A percentile compares a stretch with the other conserved stretches of the same genome.
phyloP scores from a whole-genome alignment of 2,113 vertebrate genomes.

The Sinocyclocheilus maitianheensis region DNA sequence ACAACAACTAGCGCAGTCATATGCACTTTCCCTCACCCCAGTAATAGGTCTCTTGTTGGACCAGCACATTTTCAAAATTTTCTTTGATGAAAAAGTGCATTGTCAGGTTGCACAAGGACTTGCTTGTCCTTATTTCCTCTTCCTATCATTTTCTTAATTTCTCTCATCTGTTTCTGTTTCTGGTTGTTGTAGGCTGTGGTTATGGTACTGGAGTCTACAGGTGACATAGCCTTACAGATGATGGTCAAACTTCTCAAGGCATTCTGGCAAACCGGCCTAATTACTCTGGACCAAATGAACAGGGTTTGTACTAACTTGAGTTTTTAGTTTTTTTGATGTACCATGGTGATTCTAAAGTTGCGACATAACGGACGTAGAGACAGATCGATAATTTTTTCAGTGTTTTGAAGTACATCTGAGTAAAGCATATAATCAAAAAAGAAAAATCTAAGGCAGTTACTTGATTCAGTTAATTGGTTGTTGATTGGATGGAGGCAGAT shows the following conservation, averaged over 20 bases:
- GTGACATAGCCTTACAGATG: conserved; percentile 76
- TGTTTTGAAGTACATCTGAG: too few species aligned
- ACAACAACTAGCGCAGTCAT: not conserved
- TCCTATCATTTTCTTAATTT: not conserved
- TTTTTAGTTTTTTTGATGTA: not conserved
- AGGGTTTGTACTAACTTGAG: conserved; percentile 68
- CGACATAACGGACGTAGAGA: too few species aligned
- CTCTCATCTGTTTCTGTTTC: conserved; percentile 18
- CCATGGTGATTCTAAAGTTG: not conserved
- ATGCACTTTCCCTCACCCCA: not conserved
- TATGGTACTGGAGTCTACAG: conserved; percentile 84
- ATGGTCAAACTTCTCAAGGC: conserved; percentile 83
- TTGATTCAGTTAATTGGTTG: too few species aligned
- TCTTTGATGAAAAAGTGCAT: not conserved
- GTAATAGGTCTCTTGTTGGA: not conserved
- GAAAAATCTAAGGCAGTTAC: too few species aligned
- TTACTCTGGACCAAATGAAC: conserved; percentile 90
- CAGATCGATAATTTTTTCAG: too few species aligned
- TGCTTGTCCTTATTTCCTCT: not conserved
- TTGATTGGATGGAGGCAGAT: too few species aligned
- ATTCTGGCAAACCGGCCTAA: conserved; percentile 83
- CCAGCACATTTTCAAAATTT: not conserved
- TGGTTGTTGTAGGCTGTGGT: conserved; percentile 74
- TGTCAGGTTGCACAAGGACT: not conserved
- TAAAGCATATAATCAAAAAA: too few species aligned